Base-by-base conservation (phyloP, 2,797 vertebrate species). In the Carduelis carduelis region DNA sequence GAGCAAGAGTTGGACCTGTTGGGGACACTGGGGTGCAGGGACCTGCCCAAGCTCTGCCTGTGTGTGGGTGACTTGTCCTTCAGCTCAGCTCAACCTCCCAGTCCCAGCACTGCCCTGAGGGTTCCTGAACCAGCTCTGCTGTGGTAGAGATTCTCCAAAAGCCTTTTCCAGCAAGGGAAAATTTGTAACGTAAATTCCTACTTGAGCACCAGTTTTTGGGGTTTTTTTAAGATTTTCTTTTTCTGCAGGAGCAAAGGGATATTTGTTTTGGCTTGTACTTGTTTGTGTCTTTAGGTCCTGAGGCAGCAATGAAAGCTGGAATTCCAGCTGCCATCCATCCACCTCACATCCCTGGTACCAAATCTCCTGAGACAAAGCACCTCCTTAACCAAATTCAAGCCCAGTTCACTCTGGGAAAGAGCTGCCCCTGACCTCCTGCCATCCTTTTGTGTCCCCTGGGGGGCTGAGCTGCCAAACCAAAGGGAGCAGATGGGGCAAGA, bases 41-140 rank as follows among this genome's bases (percentile, higher is more conserved):
- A 65, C 53, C 6, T 57, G 55, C 39, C 28, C 34, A 34, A 64
- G 34, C 26, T 37, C 43, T 64, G 27, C 10, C 26, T 64, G 2
- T 34, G 9, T 3, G 4, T 46, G 37, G 2, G 15, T 47, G 27
- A 39, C 11, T 37, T 49, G 23, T 23, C 37, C 16, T 75, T 50
- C 2, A 14, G 24, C 9, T 87, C 66, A 59, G 39, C 47, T 70
- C 23, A 70, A 12, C 34, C 11, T 52, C 34, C 26, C 21, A 30
- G 64, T 4, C 21, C n/a, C 1, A 4, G 24, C 19, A 19, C 27
- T 7, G 5, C 19, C 43, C 44, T 5, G 6, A 2, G 4, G 39
- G 47, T 7, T 68, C 34, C 61, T 84, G 44, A 52, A 46, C 44
- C 50, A 60, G 22, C 13, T 56, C 70, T 70, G 39, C 28, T 61